phyloP scores from a whole-genome alignment of 2,113 vertebrate species.

The Danio rerio region GRCz12tu NC_133176.1:10127501-10128000 shows the following conservation, averaged over 20 bases:
- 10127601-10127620: background rate
- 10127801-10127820: background rate
- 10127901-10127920: slow-evolving; percentile 97
- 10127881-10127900: slow-evolving; percentile 98
- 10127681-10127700: background rate
- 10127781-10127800: background rate
- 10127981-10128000: background rate
- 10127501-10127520: slow-evolving; percentile 53
- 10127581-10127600: background rate
- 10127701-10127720: background rate
- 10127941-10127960: slow-evolving; percentile 98
- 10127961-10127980: slow-evolving; percentile 82
- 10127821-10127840: slow-evolving; percentile 1
- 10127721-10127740: background rate
- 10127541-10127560: slow-evolving; percentile 9
- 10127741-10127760: background rate
- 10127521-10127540: slow-evolving; percentile 12
- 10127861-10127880: slow-evolving; percentile 66
- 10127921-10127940: slow-evolving; percentile 97
- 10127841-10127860: slow-evolving; percentile 26
- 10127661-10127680: background rate
- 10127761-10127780: background rate
- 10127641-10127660: background rate
- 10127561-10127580: background rate
- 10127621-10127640: background rate